These are phyloP conservation scores for Panopea generosa DNA, from an alignment of 2,888 invertebrate genomes.

Conservation along the genomic window DNA sequence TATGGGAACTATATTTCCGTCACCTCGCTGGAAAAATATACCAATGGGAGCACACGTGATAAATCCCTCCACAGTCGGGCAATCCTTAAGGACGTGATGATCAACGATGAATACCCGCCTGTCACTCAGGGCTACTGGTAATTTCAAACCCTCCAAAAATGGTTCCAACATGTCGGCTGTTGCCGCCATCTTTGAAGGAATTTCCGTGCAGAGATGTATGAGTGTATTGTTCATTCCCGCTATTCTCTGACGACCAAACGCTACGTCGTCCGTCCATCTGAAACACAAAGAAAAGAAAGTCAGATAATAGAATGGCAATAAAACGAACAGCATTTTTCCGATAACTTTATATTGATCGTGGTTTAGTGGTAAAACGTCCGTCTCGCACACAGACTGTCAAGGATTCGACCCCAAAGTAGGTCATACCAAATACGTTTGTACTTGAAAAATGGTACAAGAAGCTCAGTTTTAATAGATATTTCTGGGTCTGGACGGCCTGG, in stretches of 20 bases:
- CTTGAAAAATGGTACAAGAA: too few species aligned
- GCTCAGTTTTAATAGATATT: too few species aligned
- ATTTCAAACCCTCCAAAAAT: slow-evolving; percentile 44
- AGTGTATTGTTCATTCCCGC: slow-evolving; percentile 84
- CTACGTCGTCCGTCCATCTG: slow-evolving; percentile 81
- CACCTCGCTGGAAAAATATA: slow-evolving; percentile 83
- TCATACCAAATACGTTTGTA: too few species aligned
- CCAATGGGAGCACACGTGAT: slow-evolving; percentile 84
- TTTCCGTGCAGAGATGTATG: slow-evolving; percentile 81
- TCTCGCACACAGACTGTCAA: too few species aligned
- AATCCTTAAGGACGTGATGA: slow-evolving; percentile 42
- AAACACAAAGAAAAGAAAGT: neutral
- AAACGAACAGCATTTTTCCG: neutral
- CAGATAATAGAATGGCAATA: neutral
- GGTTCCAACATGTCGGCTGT: slow-evolving; percentile 52
- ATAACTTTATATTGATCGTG: too few species aligned
- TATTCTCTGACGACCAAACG: slow-evolving; percentile 85
- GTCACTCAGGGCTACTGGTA: slow-evolving; percentile 42
- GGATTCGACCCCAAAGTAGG: too few species aligned
- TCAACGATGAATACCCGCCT: slow-evolving; percentile 52
- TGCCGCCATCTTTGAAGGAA: slow-evolving; percentile 83
- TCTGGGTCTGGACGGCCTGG: too few species aligned
- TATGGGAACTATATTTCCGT: slow-evolving; percentile 82
- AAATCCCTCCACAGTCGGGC: slow-evolving; percentile 29
- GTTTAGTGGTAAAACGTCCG: too few species aligned